phyloP scores from a whole-genome alignment of 2,797 vertebrate species.

The Spondyliosoma cantharus region DNA sequence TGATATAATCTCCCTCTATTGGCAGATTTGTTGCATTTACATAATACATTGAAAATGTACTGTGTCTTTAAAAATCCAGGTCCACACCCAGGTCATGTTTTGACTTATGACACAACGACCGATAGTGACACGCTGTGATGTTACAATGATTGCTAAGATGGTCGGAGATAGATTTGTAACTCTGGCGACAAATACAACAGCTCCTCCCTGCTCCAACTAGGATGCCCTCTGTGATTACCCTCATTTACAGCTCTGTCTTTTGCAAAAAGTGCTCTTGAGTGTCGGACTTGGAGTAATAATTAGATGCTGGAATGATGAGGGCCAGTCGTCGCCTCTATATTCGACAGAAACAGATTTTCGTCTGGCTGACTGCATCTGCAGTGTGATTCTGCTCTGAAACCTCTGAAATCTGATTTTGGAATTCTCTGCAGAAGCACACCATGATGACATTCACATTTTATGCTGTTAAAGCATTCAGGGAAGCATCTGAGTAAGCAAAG shows the following conservation, averaged over 20 bases:
- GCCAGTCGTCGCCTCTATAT: constrained; percentile 18
- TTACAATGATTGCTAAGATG: constrained; percentile 1
- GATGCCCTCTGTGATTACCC: constrained; percentile 41
- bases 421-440: constrained; percentile 34
- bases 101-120: background rate
- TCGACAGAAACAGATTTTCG: background rate
- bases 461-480: constrained; percentile 44
- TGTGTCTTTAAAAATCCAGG: constrained; percentile 39
- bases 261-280: constrained; percentile 28
- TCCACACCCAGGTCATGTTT: constrained; percentile 24
- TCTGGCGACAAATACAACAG: constrained; percentile 21
- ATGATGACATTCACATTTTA: constrained; percentile 36
- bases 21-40: constrained; percentile 23
- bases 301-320: background rate
- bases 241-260: constrained; percentile 39
- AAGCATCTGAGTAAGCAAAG: constrained; percentile 62
- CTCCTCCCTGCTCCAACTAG: constrained; percentile 12
- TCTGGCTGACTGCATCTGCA: background rate
- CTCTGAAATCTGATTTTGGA: constrained; percentile 34
- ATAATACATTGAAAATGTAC: constrained; percentile 42
- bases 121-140: constrained; percentile 1
- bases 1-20: constrained; percentile 6
- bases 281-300: constrained; percentile 18
- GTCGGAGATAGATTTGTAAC: constrained; percentile 26
- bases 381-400: constrained; percentile 19